Conservation (phyloP, 1,140 invertebrate genomes). For the Drosophila micromelanica region DNA sequence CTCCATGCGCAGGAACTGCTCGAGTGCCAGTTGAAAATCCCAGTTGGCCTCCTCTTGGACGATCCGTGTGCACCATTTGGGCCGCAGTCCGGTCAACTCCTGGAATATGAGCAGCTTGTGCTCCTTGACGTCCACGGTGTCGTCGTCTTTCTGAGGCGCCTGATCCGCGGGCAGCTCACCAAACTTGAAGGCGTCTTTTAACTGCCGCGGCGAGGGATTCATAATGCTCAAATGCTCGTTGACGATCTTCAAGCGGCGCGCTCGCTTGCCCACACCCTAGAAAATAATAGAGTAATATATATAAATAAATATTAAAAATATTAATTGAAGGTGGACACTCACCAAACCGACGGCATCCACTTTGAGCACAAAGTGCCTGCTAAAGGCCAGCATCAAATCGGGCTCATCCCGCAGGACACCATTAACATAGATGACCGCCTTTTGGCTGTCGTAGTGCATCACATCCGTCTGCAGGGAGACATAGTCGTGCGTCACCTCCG, state of each 20-base stretch:
- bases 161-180: conserved; percentile 2
- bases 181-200: conserved; percentile 59
- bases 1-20: conserved; percentile 49
- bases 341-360: conserved; percentile 38
- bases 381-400: conserved; percentile 50
- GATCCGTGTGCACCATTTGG: conserved; percentile 71
- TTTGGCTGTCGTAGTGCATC: conserved; percentile 49
- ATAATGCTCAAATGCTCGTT: conserved; percentile 65
- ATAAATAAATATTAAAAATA: no score
- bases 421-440: conserved; percentile 42
- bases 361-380: conserved; percentile 60
- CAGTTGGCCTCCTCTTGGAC: conserved; percentile 65
- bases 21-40: conserved; percentile 52
- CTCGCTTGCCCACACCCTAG: conserved; percentile 54
- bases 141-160: conserved; percentile 23
- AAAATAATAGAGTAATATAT: not conserved
- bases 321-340: no score
- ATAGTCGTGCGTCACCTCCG: conserved; percentile 59
- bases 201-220: conserved; percentile 54
- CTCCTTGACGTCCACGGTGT: conserved; percentile 51
- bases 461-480: conserved; percentile 69
- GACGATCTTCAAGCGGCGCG: conserved; percentile 50
- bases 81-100: conserved; percentile 63
- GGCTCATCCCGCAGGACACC: conserved; percentile 55
- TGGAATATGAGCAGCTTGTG: conserved; percentile 68